Base-by-base conservation (phyloP, 2,113 vertebrate species). In the Petrocephalus zakoni region DNA sequence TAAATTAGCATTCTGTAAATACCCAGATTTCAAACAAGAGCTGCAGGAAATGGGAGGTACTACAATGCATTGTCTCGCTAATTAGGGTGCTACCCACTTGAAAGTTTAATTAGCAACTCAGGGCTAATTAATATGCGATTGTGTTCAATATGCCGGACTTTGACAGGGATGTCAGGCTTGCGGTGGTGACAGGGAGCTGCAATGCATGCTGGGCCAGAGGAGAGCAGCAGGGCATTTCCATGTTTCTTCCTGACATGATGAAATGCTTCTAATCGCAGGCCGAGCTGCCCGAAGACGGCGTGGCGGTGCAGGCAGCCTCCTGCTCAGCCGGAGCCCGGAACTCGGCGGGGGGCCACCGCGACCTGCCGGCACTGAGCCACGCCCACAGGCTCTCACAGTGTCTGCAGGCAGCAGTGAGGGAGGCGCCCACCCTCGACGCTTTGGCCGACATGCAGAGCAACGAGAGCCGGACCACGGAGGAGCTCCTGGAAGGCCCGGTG, bases 291-390 rank as follows among this genome's bases (percentile, higher is more conserved):
- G 96, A 98, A 85, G 97, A 98, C 55, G 97, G 98, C 89, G 95
- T 96, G 19, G 95, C 95, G 4, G 96, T 95, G 49, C 96, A 97
- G 88, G 97, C 95, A 1, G 97, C 97, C 46, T 97, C 97, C 34
- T 98, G 97, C 22, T 99, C 97, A 87, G 97, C 96, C 29, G 97
- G 97, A 90, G 95, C 95, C 90, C 97, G 96, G 0, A 96, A 97
- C 92, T 97, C 96, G 90, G 93, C 95, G 75, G 96, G 95, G 87
- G 90, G 95, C 2, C 89, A 93, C 10, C 95, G 96, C 0, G 95
- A 97, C 0, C 96, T 97, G 89, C 96, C 98, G 89, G 96, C 97
- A 42, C 92, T 94, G 47, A 91, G 93, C 0, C 96, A 98, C 58
- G 96, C 97, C 89, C 96, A 96, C 91, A 91, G 92, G 0, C 61